These are phyloP conservation scores for Drosophila demipolita DNA, from an alignment of 2,888 invertebrate genomes.

Conservation along the genomic window DNA sequence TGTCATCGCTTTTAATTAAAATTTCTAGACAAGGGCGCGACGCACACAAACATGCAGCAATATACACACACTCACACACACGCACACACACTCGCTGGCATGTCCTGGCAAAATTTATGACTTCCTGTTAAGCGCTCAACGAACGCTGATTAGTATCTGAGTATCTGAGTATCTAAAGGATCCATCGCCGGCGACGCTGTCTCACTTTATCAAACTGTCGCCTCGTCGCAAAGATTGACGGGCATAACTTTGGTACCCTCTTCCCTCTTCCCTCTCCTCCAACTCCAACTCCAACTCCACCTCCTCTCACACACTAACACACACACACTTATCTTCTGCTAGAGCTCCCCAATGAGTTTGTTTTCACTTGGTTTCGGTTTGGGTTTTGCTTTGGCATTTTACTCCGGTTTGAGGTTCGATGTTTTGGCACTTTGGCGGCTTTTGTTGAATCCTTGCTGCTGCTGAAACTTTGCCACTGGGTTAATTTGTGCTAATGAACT, in stretches of 20 bases:
- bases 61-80: slow-evolving; percentile 19
- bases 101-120: slow-evolving; percentile 72
- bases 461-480: slow-evolving; percentile 29
- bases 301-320: neutral
- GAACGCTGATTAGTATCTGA: slow-evolving; percentile 76
- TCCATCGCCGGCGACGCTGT: slow-evolving; percentile 39
- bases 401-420: slow-evolving; percentile 8
- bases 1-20: slow-evolving; percentile 84
- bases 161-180: slow-evolving; percentile 70
- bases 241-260: slow-evolving; percentile 51
- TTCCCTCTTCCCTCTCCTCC: neutral
- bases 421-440: slow-evolving; percentile 17
- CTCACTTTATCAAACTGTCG: slow-evolving; percentile 78
- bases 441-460: slow-evolving; percentile 21
- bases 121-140: slow-evolving; percentile 72
- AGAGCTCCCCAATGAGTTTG: slow-evolving; percentile 19
- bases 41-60: slow-evolving; percentile 25
- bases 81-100: slow-evolving; percentile 33
- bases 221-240: slow-evolving; percentile 72
- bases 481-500: slow-evolving; percentile 56
- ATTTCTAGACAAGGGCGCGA: slow-evolving; percentile 76
- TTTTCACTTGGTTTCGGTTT: slow-evolving; percentile 13
- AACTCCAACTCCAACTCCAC: neutral
- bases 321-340: slow-evolving; percentile 4
- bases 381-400: slow-evolving; percentile 7